Base-by-base conservation (phyloP, 2,888 invertebrate species). In the Drosophila eohydei region DNA sequence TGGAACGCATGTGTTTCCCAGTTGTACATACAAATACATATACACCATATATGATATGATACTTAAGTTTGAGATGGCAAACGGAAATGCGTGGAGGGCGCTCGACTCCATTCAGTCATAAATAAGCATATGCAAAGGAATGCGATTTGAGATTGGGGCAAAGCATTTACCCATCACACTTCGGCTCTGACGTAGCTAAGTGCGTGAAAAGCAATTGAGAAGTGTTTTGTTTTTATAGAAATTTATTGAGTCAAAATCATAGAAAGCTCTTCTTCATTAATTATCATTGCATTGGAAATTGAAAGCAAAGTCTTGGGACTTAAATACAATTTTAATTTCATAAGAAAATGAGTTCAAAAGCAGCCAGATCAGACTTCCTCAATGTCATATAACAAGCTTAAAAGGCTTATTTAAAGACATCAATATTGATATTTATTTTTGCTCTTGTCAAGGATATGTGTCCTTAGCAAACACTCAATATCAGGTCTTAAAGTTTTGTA, bases 11-110 rank as follows among this genome's bases (percentile, higher is more conserved):
- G 16, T 74, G 71, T 44, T 74, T n/a, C 40, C n/a, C 59, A 46
- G 41, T 38, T 46, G 41, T 26, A 51, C 21, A 34, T 14, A 34
- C 9, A 12, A 43, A 34, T 8, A 64, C 11, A 30, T 4, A n/a
- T 11, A 9, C 30, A 6, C 12, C 40, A 30, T 66, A 46, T 16
- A 32, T 44, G 43, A 16, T 64, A 38, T 66, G 43, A 52, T 68
- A 28, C 68, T 57, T 40, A 57, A 36, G 36, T 34, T 30, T 28
- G 21, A 34, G 46, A 57, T 41, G 36, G 38, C 38, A 55, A 77
- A 52, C 54, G 78, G 63, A 74, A 62, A 62, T 71, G 71, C 73
- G 72, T 55, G 46, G 59, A 44, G 34, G n/a, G 55, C 28, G 21
- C 30, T 50, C 21, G 55, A 48, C 26, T 68, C 48, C 40, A 21